Conservation (phyloP, 1,140 invertebrate genomes). For the Chironomus striatipennis region DNA sequence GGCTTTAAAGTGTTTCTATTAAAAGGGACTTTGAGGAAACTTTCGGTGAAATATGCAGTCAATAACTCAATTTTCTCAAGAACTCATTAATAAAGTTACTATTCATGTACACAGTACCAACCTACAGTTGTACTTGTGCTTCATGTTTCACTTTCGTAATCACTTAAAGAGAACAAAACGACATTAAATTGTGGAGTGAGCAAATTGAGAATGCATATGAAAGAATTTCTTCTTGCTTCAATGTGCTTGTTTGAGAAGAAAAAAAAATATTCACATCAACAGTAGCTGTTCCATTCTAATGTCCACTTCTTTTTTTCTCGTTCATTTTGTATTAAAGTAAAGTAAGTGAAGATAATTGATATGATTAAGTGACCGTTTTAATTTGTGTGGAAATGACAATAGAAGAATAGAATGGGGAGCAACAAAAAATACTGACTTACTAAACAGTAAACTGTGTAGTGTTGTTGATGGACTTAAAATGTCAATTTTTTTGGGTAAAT, state of each 20-base stretch:
- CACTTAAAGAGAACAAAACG: not conserved
- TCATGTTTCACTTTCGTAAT: conserved; percentile 1
- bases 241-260: not conserved
- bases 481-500: not conserved
- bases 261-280: too few species aligned
- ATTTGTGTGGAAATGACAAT: not conserved
- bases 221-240: not conserved
- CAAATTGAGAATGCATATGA: not conserved
- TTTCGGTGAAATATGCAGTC: not conserved
- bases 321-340: not conserved
- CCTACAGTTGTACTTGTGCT: not conserved
- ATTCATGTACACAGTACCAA: not conserved
- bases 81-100: not conserved
- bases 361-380: not conserved
- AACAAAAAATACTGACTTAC: not conserved
- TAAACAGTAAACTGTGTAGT: not conserved
- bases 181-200: not conserved
- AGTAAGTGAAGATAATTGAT: not conserved
- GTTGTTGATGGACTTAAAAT: not conserved
- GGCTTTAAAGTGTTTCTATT: not conserved
- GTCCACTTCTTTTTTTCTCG: not conserved
- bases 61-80: too few species aligned
- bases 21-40: not conserved
- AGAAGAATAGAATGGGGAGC: not conserved
- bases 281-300: too few species aligned